These are phyloP conservation scores for Epinephelus awoara DNA, from an alignment of 2,797 vertebrate species.

Conservation along the genomic window DNA sequence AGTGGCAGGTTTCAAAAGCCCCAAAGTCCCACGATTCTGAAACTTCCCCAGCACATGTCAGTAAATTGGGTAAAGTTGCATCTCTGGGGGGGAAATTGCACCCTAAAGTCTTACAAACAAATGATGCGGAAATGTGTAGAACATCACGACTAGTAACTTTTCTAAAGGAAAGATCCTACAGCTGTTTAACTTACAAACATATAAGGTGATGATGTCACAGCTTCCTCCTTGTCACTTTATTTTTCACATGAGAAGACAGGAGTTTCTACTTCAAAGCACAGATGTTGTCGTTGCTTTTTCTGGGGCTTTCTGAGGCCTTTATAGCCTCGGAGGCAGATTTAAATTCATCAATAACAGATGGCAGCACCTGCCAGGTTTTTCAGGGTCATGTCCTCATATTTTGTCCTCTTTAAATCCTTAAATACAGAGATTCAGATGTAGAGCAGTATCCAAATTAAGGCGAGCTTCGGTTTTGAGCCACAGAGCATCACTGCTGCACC, in stretches of 20 bases:
- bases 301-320: neutral
- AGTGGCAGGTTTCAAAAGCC: constrained; percentile 41
- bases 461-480: constrained; percentile 2
- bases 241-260: neutral
- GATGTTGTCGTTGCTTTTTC: neutral
- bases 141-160: neutral
- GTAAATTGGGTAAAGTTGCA: neutral
- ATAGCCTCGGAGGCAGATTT: neutral
- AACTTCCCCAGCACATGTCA: constrained; percentile 47
- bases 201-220: neutral
- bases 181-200: neutral
- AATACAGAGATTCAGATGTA: neutral
- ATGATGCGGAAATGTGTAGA: neutral
- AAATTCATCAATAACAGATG: neutral
- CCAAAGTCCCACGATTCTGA: constrained; percentile 28
- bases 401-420: too few relatives aligned
- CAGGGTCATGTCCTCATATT: neutral
- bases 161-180: neutral
- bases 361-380: neutral
- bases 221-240: neutral
- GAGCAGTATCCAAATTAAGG: neutral
- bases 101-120: neutral
- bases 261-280: neutral
- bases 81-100: neutral
- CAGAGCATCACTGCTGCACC: constrained; percentile 2